Evolutionary conservation across 2,113 vertebrate genomes (phyloP).

Genomic region (Vidua macroura): DNA sequence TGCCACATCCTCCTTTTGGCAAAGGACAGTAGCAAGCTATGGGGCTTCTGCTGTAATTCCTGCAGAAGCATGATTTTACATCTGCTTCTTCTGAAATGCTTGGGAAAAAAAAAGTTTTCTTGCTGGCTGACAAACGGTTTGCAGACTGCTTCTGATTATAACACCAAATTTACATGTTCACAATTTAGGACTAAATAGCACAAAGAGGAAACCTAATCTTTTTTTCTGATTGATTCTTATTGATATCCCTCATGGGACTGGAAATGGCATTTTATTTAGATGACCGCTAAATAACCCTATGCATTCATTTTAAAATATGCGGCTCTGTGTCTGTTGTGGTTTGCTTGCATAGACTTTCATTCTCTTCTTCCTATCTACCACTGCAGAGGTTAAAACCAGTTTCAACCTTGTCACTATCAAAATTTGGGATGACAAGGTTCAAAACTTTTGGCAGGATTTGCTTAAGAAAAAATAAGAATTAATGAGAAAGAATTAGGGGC

Average conservation of each 20-base stretch:
- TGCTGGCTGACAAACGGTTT: not conserved
- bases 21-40: not conserved
- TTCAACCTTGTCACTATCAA: not conserved
- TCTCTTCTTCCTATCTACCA: not conserved
- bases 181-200: not conserved
- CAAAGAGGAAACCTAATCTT: not conserved
- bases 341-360: not conserved
- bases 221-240: not conserved
- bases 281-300: not conserved
- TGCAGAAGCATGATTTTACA: not conserved
- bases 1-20: not conserved
- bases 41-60: not conserved
- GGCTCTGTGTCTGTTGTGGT: not conserved
- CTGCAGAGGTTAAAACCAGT: not conserved
- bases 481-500: not conserved
- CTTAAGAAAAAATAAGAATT: not conserved
- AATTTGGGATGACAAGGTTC: not conserved
- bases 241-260: not conserved
- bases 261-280: not conserved
- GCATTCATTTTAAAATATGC: not conserved
- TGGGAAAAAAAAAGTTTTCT: not conserved
- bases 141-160: not conserved
- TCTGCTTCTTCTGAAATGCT: conserved; percentile 17
- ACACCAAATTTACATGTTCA: not conserved
- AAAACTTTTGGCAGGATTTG: not conserved